These are phyloP conservation scores for Ochotona princeps DNA, from an alignment of 2,113 vertebrate genomes.

Conservation along the genomic window DNA sequence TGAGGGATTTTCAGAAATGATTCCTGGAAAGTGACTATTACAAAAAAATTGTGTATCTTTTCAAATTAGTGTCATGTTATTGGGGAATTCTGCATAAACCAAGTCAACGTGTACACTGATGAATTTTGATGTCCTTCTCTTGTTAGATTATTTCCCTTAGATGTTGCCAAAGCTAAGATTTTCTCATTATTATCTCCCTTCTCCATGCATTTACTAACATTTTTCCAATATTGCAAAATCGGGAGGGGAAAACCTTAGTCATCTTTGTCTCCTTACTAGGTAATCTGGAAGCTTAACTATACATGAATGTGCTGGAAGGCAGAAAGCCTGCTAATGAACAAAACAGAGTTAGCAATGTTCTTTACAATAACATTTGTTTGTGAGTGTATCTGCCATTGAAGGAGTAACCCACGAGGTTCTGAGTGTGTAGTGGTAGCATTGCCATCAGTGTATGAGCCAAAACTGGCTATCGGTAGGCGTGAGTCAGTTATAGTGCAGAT, in stretches of 20 bases:
- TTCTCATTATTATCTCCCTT: neutral
- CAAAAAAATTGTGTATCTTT: too few species aligned
- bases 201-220: neutral
- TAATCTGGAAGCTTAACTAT: neutral
- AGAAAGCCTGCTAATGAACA: neutral
- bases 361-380: neutral
- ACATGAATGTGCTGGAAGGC: neutral
- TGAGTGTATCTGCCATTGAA: neutral
- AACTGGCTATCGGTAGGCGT: neutral
- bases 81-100: slow-evolving; percentile 9
- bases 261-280: neutral
- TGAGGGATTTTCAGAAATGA: too few species aligned
- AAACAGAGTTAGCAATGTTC: neutral
- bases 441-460: neutral
- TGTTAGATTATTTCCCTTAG: slow-evolving; percentile 13
- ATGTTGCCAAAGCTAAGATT: slow-evolving; percentile 38
- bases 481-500: neutral
- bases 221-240: neutral
- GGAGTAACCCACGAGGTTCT: neutral
- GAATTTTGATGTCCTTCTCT: slow-evolving; percentile 15
- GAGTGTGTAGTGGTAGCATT: neutral
- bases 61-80: neutral
- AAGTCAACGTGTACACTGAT: neutral
- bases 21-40: too few species aligned
- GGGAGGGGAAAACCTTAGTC: neutral